These are phyloP conservation scores for Protosalanx chinensis DNA, from an alignment of 2,797 vertebrate species.

Conservation along the genomic window DNA sequence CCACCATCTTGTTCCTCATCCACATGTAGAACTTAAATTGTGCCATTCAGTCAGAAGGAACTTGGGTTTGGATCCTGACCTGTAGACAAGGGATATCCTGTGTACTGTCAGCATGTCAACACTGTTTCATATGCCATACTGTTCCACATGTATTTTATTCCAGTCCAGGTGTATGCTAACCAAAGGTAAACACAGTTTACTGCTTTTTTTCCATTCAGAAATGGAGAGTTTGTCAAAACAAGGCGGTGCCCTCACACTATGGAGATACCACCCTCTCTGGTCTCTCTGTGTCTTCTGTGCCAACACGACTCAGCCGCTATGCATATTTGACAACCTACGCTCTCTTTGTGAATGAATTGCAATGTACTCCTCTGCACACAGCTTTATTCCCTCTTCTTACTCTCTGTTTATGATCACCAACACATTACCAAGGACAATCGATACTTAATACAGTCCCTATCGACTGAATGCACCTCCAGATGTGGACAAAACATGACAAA, in stretches of 20 bases:
- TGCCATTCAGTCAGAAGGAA: too few relatives aligned
- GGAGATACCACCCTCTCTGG: neutral
- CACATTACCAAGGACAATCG: neutral
- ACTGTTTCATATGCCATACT: too few relatives aligned
- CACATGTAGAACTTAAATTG: too few relatives aligned
- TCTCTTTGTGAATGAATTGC: neutral
- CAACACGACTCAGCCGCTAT: neutral
- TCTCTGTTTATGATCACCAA: too few relatives aligned
- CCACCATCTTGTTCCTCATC: too few relatives aligned
- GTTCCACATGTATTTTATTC: too few relatives aligned
- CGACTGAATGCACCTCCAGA: neutral
- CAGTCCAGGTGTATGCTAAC: too few relatives aligned
- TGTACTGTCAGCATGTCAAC: too few relatives aligned
- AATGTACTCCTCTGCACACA: neutral
- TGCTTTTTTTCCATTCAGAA: neutral
- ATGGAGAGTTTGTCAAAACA: neutral
- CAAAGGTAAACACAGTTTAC: neutral
- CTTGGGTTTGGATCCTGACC: too few relatives aligned
- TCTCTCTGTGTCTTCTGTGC: too few relatives aligned
- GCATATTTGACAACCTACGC: neutral
- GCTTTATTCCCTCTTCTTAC: neutral
- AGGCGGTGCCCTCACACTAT: neutral
- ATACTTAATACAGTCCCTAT: neutral
- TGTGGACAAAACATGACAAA: neutral
- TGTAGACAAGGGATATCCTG: too few relatives aligned